phyloP scores from a whole-genome alignment of 2,888 invertebrate species.

The Lasioglossum villosulum region DNA sequence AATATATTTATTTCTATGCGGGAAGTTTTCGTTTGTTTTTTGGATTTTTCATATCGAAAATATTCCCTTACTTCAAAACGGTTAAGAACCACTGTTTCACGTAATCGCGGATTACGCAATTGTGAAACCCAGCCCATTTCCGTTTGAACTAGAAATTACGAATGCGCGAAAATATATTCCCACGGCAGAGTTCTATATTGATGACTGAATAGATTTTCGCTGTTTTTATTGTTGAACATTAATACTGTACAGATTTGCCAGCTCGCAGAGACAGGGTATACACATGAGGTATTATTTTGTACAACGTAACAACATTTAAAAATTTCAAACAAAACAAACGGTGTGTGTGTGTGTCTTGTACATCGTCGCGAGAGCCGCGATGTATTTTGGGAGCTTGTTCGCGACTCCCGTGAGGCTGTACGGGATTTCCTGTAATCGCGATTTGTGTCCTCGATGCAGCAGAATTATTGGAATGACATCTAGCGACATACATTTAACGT shows the following conservation, averaged over 20 bases:
- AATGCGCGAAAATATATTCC: background rate
- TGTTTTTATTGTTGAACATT: conserved; percentile 78
- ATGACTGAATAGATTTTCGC: conserved; percentile 38
- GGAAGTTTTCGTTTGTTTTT: too few species aligned
- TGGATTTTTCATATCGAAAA: too few species aligned
- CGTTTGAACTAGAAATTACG: background rate
- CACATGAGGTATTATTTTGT: conserved; percentile 71
- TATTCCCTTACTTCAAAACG: too few species aligned
- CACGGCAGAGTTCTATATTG: background rate
- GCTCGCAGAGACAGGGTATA: conserved; percentile 77
- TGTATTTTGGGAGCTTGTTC: conserved; percentile 75
- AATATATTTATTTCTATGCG: too few species aligned
- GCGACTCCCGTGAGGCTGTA: conserved; percentile 78
- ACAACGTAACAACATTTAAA: conserved; percentile 64
- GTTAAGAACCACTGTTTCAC: background rate
- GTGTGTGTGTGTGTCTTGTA: conserved; percentile 66
- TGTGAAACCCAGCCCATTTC: conserved; percentile 6
- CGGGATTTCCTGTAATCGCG: conserved; percentile 59
- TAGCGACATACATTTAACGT: conserved; percentile 75
- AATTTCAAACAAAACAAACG: conserved; percentile 58
- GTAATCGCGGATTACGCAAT: conserved; percentile 52
- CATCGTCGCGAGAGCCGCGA: conserved; percentile 77
- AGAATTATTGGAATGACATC: conserved; percentile 82
- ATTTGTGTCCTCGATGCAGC: conserved; percentile 78
- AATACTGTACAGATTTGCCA: conserved; percentile 82